Evolutionary conservation across 2,888 invertebrate species (phyloP).

Genomic region (Pristionchus japonicus): DNA sequence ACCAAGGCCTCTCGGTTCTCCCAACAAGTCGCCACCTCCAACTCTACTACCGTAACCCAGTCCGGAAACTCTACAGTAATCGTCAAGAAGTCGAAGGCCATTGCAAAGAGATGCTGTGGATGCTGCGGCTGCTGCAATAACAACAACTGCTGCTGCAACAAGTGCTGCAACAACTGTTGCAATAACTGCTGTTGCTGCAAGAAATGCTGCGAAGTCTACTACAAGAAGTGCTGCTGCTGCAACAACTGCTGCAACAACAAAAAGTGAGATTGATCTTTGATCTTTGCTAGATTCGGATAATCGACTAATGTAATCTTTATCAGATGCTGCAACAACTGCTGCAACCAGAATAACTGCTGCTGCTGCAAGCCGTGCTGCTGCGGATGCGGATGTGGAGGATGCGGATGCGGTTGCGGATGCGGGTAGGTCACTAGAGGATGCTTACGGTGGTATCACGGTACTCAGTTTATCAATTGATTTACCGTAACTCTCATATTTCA

Average conservation of each 20-base stretch:
- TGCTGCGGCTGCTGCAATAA: conserved; percentile 33
- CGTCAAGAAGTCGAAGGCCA: not conserved
- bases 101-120: conserved; percentile 8
- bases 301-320: no score
- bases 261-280: not conserved
- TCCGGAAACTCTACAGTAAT: not conserved
- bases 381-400: not conserved
- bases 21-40: not conserved
- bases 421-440: not conserved
- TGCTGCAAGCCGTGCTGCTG: conserved; percentile 36
- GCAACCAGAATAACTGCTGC: conserved; percentile 16
- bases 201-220: conserved; percentile 39
- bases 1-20: not conserved
- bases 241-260: conserved; percentile 13
- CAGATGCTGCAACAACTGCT: conserved; percentile 36
- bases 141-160: conserved; percentile 14
- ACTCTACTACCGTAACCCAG: conserved; percentile 21
- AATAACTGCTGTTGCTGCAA: conserved; percentile 20
- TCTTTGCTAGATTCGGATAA: no score
- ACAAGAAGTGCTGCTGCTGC: conserved; percentile 31
- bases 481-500: not conserved
- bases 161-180: conserved; percentile 13
- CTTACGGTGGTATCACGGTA: not conserved
- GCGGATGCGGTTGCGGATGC: conserved; percentile 27
- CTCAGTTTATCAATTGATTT: not conserved